Percentiles rank a stretch among this genome's conserved stretches.
phyloP scores from a whole-genome alignment of 2,113 vertebrate genomes.

The Protobothrops mucrosquamatus region DNA sequence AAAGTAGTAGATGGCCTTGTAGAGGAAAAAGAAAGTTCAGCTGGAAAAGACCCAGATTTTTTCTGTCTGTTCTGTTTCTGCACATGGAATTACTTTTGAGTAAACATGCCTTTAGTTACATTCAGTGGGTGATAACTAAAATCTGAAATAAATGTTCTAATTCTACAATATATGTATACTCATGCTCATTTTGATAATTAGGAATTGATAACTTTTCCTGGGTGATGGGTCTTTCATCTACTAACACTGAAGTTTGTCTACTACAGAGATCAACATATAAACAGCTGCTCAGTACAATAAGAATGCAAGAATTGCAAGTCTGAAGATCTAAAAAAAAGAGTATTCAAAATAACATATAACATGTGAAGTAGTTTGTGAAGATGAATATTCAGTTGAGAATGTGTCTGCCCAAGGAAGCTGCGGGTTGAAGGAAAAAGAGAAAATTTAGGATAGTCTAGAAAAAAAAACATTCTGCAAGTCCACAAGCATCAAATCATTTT shows the following conservation, averaged over 20 bases:
- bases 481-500: background rate
- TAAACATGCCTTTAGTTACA: background rate
- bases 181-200: background rate
- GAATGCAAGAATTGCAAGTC: background rate
- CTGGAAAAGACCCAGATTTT: background rate
- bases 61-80: background rate
- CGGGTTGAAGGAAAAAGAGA: background rate
- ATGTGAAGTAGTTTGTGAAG: background rate
- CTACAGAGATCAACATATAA: background rate
- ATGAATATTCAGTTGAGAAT: background rate
- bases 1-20: background rate
- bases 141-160: background rate
- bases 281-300: background rate
- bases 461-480: background rate
- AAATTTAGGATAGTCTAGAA: background rate
- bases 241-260: background rate
- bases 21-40: background rate
- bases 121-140: background rate
- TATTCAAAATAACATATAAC: background rate
- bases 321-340: background rate
- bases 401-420: background rate
- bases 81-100: background rate
- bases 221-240: background rate
- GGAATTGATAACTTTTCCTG: background rate
- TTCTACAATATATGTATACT: background rate